Percentiles rank a stretch among this genome's conserved stretches.
These are phyloP conservation scores for Galagoides demidoff DNA, from an alignment of 2,797 vertebrate species.

Conservation along the genomic window DNA sequence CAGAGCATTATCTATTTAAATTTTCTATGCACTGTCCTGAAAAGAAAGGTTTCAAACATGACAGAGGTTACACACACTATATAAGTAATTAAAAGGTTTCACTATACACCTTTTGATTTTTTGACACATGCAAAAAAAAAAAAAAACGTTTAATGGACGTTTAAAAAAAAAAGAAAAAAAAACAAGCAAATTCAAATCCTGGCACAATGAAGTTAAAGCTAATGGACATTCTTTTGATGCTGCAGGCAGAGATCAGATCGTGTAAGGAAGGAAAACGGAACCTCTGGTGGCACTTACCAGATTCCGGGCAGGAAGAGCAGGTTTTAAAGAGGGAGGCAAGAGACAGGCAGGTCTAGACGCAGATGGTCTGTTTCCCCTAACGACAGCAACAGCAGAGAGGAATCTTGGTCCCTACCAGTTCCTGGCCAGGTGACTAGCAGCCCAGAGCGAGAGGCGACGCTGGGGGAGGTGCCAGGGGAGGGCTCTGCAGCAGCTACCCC, in stretches of 20 bases:
- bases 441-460: neutral
- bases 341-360: constrained; percentile 36
- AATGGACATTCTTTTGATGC: neutral
- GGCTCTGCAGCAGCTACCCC: neutral
- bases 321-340: neutral
- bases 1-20: neutral
- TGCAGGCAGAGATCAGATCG: neutral
- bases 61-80: neutral
- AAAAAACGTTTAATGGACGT: neutral
- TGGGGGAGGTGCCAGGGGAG: neutral
- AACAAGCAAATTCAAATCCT: neutral
- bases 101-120: neutral
- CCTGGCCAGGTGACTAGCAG: constrained; percentile 65
- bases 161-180: neutral
- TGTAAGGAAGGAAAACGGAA: neutral
- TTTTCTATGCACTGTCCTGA: neutral
- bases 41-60: neutral
- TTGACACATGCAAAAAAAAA: neutral
- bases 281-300: constrained; percentile 71
- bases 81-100: neutral
- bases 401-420: constrained; percentile 36
- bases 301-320: constrained; percentile 45
- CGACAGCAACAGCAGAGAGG: constrained; percentile 59
- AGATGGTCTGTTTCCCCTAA: constrained; percentile 68
- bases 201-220: neutral